Base-by-base conservation (phyloP, 2,113 vertebrate species). In the Rousettus leschenaultii region DNA sequence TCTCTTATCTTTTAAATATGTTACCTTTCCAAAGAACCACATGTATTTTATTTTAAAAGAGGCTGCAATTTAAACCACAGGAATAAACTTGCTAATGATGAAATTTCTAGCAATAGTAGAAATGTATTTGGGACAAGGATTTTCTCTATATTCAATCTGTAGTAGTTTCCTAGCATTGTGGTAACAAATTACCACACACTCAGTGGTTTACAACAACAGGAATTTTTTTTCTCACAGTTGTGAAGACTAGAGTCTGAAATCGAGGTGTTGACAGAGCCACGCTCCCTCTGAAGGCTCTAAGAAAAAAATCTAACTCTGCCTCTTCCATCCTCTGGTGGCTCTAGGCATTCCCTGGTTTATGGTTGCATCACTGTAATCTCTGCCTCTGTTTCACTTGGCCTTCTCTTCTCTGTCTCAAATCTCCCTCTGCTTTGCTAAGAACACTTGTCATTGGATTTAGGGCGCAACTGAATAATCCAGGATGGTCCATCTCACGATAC, bases 1-100 rank as follows among this genome's bases (percentile, higher is more conserved):
- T 92, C 68, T 73, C 24, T 95, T 74, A 92, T 92, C 55, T 77
- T 22, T 95, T 74, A 92, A 96, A 87, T 89, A 73, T 16, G 33
- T 73, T 68, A 80, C 33, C 11, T 92, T 82, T 84, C 70, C 65
- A 45, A 74, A 92, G 21, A 51, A 80, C 30, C 33, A 75, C 30
- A 68, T n/a, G 21, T 53, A 63, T 45, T 73, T 87, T 91, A 68
- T 40, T 96, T 96, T 68, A 24, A 83, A 89, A 90, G 48, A 74
- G 22, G 30, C 43, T 80, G n/a, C 14, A 66, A 68, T 77, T 61
- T 75, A 84, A 96, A 84, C 53, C 61, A 91, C 94, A 87, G 51
- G 48, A 89, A 53, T 85, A 63, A 9, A 87, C 79, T 89, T 53
- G 15, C 43, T 92, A 73, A 85, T 38, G 40, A 73, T 68, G 51